Conservation (phyloP, 2,113 vertebrate genomes). For the Tinamus guttatus region DNA sequence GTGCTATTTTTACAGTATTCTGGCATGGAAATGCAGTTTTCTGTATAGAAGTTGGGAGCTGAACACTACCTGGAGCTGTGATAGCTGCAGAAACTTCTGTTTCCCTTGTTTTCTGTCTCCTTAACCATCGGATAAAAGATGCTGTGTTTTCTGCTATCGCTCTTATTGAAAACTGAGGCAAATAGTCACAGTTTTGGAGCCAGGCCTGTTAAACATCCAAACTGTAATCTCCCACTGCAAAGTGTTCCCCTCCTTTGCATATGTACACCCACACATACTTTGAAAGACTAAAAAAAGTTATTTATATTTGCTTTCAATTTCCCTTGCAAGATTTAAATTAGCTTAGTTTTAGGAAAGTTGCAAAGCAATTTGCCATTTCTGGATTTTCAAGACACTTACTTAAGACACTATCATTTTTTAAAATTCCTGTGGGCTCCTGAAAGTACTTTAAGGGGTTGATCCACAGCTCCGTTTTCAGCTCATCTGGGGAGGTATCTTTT, state of each 20-base stretch:
- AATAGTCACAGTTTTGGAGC: background rate
- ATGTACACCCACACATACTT: background rate
- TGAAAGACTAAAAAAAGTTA: background rate
- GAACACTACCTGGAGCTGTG: background rate
- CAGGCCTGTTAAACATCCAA: background rate
- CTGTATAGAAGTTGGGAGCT: background rate
- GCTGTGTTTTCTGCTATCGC: too few relatives aligned
- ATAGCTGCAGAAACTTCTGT: background rate
- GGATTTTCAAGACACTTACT: background rate
- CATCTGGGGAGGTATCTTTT: background rate
- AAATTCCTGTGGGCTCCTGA: background rate
- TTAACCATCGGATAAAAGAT: background rate
- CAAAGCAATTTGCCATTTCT: background rate
- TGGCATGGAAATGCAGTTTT: background rate
- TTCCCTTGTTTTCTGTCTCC: background rate
- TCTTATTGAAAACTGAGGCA: background rate
- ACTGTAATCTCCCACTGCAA: background rate
- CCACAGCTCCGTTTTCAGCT: background rate
- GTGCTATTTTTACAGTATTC: background rate
- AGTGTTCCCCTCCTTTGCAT: accelerated
- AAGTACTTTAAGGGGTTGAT: background rate
- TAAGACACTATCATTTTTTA: background rate
- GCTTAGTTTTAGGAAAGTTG: background rate
- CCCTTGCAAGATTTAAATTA: background rate
- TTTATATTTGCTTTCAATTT: background rate